Percentiles rank a stretch among this genome's conserved stretches.
These are phyloP conservation scores for Zalophus californianus DNA, from an alignment of 2,797 vertebrate species.

Conservation along the genomic window DNA sequence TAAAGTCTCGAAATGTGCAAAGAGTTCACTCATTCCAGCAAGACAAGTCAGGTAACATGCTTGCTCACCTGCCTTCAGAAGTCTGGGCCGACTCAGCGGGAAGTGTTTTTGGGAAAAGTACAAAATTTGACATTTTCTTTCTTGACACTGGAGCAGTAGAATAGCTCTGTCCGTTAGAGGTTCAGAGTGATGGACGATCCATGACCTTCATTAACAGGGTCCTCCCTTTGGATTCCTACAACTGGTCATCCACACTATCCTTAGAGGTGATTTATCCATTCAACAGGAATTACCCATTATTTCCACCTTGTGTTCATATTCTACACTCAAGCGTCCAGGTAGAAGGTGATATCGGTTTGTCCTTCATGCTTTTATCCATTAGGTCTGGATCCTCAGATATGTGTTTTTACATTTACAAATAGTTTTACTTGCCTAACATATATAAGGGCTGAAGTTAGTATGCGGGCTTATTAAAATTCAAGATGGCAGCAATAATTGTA, in stretches of 20 bases:
- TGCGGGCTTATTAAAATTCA: background rate
- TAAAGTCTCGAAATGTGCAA: constrained; percentile 90
- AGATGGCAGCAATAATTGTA: background rate
- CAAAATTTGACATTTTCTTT: background rate
- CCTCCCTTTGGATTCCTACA: background rate
- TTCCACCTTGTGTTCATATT: background rate
- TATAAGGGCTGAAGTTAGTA: background rate
- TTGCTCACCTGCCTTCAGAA: background rate
- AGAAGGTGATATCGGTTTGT: background rate
- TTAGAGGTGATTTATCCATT: background rate
- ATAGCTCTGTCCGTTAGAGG: background rate
- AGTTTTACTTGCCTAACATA: background rate
- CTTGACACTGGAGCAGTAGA: background rate
- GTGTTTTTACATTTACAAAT: background rate
- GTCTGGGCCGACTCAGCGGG: background rate
- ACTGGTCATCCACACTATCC: background rate
- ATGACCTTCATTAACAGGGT: background rate
- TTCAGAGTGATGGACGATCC: background rate
- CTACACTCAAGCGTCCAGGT: background rate
- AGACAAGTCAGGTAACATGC: constrained; percentile 67
- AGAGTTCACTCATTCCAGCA: constrained; percentile 82
- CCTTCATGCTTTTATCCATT: background rate
- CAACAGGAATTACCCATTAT: background rate
- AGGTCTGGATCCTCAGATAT: background rate
- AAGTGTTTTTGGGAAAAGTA: background rate